phyloP scores from a whole-genome alignment of 2,797 vertebrate genomes.

The Pampus argenteus region DNA sequence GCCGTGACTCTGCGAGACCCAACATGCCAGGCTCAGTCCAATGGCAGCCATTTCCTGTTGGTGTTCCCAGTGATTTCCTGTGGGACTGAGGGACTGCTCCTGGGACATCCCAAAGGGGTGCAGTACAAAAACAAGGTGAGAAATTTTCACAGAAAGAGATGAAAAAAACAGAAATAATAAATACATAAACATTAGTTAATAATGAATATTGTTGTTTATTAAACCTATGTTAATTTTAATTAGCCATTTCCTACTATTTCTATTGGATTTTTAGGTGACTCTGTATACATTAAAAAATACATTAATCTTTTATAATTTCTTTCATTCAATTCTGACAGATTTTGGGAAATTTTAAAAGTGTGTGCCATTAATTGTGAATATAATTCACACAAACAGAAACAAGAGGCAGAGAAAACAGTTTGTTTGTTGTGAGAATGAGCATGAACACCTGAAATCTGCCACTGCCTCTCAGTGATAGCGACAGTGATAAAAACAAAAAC shows the following conservation, averaged over 20 bases:
- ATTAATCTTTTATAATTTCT: not conserved
- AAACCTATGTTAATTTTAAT: not conserved
- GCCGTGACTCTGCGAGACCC: constrained; percentile 79
- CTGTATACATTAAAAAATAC: too few relatives aligned
- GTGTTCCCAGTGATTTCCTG: constrained; percentile 84
- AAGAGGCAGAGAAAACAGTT: not conserved
- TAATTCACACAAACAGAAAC: not conserved
- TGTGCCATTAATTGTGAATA: not conserved
- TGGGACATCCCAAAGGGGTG: constrained; percentile 67
- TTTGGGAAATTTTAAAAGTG: not conserved
- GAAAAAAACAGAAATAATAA: not conserved
- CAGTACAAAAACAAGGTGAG: constrained; percentile 84
- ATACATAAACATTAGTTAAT: not conserved
- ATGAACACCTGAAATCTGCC: not conserved
- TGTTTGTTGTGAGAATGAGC: not conserved
- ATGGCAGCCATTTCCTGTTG: constrained; percentile 85
- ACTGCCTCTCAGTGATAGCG: not conserved
- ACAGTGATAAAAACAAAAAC: constrained; percentile 14
- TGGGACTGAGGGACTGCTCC: constrained; percentile 76
- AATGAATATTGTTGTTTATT: not conserved
- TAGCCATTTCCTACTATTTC: not conserved
- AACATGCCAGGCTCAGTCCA: constrained; percentile 78
- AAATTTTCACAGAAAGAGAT: not conserved
- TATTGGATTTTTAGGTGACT: not conserved
- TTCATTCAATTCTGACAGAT: not conserved